Percentiles rank a stretch among this genome's conserved stretches.
phyloP scores from a whole-genome alignment of 2,113 vertebrate species.

The Sturnira hondurensis region DNA sequence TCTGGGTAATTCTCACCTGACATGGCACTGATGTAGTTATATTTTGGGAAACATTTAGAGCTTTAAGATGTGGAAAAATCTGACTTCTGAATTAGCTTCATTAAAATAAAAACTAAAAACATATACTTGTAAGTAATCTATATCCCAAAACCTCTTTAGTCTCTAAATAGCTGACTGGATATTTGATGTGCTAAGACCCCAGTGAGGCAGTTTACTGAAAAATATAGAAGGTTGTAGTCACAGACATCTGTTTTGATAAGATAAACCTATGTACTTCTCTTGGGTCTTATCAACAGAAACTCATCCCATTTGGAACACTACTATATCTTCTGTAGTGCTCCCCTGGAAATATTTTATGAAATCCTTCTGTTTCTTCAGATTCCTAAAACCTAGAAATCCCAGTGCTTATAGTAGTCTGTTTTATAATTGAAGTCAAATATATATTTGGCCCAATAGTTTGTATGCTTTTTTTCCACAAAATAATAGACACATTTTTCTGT shows the following conservation, averaged over 20 bases:
- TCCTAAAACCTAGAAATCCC: neutral
- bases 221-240: neutral
- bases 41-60: neutral
- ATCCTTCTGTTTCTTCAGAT: neutral
- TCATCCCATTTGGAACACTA: neutral
- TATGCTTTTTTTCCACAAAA: too few species aligned
- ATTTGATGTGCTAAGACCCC: neutral
- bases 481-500: too few species aligned
- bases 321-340: neutral
- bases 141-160: neutral
- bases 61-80: neutral
- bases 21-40: neutral
- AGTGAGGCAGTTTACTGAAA: neutral
- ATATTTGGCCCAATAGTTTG: neutral
- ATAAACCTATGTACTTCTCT: neutral
- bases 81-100: neutral
- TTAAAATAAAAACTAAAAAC: slow-evolving; percentile 9
- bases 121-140: neutral
- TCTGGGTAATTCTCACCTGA: neutral
- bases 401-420: neutral
- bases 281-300: neutral
- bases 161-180: neutral
- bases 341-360: neutral
- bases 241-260: slow-evolving; percentile 15
- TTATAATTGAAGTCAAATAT: neutral